phyloP scores from a whole-genome alignment of 2,113 vertebrate species.

The Eonycteris spelaea region DNA sequence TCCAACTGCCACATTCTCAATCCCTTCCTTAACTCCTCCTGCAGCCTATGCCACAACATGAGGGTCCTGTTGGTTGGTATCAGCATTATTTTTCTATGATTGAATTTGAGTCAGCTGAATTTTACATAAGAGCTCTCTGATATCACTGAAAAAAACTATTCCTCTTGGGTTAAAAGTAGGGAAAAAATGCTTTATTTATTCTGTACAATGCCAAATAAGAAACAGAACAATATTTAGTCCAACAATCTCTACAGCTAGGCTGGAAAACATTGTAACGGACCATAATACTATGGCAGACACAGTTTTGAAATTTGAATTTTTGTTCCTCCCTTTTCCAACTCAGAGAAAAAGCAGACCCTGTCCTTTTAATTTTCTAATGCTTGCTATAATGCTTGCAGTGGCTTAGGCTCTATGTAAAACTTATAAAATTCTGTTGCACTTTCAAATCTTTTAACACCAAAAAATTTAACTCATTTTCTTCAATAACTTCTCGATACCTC shows the following conservation, averaged over 20 bases:
- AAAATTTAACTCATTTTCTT: slow-evolving; percentile 34
- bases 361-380: slow-evolving; percentile 33
- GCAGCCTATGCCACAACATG: background rate
- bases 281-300: background rate
- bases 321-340: background rate
- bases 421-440: slow-evolving; percentile 40
- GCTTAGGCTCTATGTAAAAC: background rate
- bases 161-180: background rate
- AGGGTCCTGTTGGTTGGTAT: background rate
- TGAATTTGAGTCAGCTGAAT: background rate
- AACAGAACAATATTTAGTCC: background rate
- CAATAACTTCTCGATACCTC: slow-evolving; percentile 23
- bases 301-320: background rate
- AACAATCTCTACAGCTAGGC: background rate
- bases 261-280: background rate
- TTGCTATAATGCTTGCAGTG: background rate
- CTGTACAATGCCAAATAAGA: background rate
- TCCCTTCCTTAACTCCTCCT: background rate
- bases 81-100: background rate
- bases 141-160: background rate
- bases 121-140: background rate
- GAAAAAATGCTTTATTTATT: background rate
- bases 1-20: background rate
- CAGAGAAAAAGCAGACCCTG: background rate
- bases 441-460: slow-evolving; percentile 20